Evolutionary conservation across 2,888 invertebrate genomes (phyloP).

Genomic region (Caenorhabditis sp.): DNA sequence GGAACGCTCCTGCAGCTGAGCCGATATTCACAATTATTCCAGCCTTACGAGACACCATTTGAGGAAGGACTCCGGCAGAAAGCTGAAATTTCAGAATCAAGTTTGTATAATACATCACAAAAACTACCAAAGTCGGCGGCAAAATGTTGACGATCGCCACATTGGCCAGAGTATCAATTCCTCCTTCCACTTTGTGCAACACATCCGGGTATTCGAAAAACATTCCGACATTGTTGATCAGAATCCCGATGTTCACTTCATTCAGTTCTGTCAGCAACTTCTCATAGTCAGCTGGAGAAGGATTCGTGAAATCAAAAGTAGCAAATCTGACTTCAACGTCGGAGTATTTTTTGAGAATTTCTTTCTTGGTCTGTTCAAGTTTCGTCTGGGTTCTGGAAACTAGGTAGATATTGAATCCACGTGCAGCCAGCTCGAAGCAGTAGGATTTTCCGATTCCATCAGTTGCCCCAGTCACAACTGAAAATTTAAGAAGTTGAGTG

Average conservation of each 20-base stretch:
- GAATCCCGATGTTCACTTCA: conserved; percentile 76
- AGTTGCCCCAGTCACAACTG: conserved; percentile 82
- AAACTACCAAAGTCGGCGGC: conserved; percentile 87
- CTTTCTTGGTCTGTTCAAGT: conserved; percentile 77
- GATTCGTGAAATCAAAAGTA: conserved; percentile 78
- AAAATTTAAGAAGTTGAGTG: conserved; percentile 53
- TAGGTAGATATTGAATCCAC: conserved; percentile 80
- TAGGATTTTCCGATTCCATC: conserved; percentile 83
- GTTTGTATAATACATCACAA: neutral
- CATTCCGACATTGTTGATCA: conserved; percentile 94
- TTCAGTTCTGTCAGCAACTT: conserved; percentile 74
- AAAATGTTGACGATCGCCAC: conserved; percentile 90
- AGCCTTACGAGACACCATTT: conserved; percentile 89
- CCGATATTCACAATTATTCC: conserved; percentile 93
- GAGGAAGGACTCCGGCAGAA: conserved; percentile 91
- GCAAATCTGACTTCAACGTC: conserved; percentile 76
- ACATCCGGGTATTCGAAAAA: conserved; percentile 90
- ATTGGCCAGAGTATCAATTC: conserved; percentile 73
- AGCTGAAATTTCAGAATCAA: conserved; percentile 85
- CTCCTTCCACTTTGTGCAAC: conserved; percentile 78
- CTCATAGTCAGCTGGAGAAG: conserved; percentile 74
- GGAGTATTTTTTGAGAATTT: conserved; percentile 73
- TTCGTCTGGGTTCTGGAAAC: conserved; percentile 80
- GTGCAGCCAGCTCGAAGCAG: conserved; percentile 79
- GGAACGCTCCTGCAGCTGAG: conserved; percentile 21